phyloP scores from a whole-genome alignment of 1,140 invertebrate species.

The Armadillidium nasatum region DNA sequence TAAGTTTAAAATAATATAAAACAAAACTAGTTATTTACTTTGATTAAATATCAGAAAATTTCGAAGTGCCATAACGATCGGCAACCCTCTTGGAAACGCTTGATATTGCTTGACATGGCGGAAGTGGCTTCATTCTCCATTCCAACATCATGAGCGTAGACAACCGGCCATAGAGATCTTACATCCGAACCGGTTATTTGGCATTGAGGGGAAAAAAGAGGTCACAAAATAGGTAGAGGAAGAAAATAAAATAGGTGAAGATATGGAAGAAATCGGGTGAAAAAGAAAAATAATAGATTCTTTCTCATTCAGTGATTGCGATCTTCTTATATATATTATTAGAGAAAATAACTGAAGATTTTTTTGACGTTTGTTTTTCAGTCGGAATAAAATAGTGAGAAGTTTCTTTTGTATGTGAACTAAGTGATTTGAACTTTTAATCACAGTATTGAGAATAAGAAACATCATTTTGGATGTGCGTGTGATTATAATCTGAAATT shows the following conservation, averaged over 20 bases:
- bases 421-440: no score
- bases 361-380: no score
- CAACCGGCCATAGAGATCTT: slow-evolving; percentile 34
- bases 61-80: slow-evolving; percentile 25
- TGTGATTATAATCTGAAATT: background rate
- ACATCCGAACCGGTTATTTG: slow-evolving; percentile 43
- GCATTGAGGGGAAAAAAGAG: slow-evolving; percentile 19
- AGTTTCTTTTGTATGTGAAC: no score
- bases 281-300: background rate
- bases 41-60: slow-evolving; percentile 9
- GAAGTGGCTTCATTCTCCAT: slow-evolving; percentile 37
- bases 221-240: slow-evolving; percentile 16
- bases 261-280: slow-evolving; percentile 17
- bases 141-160: slow-evolving; percentile 36
- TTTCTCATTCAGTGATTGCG: background rate
- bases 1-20: background rate
- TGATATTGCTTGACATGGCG: slow-evolving; percentile 42
- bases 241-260: slow-evolving; percentile 5
- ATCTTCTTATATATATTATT: background rate
- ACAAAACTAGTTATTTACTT: background rate
- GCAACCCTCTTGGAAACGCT: slow-evolving; percentile 32
- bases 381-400: no score
- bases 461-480: background rate
- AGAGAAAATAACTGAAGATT: no score
- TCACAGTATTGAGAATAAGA: no score